A percentile compares a stretch with the other conserved stretches of the same genome.
Conservation (phyloP, 2,113 vertebrate genomes). For the Chloroceryle aenea region DNA sequence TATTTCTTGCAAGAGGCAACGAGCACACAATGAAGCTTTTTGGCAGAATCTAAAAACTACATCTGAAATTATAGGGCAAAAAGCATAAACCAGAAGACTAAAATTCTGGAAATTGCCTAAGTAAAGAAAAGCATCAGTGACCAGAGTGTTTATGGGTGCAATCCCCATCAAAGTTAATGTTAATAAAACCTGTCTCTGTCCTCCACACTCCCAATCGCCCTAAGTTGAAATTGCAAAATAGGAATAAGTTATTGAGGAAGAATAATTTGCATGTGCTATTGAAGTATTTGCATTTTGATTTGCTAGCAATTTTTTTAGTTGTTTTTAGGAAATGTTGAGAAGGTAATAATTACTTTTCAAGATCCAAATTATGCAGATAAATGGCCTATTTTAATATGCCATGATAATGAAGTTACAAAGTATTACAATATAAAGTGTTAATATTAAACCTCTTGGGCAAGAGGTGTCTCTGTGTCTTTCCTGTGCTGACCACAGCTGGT, state of each 20-base stretch:
- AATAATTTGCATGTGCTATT: not conserved
- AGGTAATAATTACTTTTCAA: not conserved
- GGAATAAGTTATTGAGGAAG: not conserved
- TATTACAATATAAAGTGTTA: not conserved
- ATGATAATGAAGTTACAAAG: not conserved
- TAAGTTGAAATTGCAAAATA: not conserved
- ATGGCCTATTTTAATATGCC: not conserved
- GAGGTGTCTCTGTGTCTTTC: not conserved
- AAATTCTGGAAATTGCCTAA: conserved; percentile 40
- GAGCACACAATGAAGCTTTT: not conserved
- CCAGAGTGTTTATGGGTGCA: conserved; percentile 32
- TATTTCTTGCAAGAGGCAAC: conserved; percentile 36
- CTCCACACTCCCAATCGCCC: not conserved
- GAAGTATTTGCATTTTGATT: not conserved
- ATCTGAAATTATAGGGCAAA: conserved; percentile 37
- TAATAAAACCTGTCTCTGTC: not conserved
- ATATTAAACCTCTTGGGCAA: not conserved
- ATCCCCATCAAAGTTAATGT: conserved; percentile 15
- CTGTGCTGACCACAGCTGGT: not conserved
- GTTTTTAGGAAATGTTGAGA: not conserved
- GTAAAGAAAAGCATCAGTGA: conserved; percentile 37
- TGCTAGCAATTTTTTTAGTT: not conserved
- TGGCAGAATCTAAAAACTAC: not conserved
- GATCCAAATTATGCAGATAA: not conserved
- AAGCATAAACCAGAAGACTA: conserved; percentile 25